Base-by-base conservation (phyloP, 2,888 invertebrate species). In the Eupeodes luniger region DNA sequence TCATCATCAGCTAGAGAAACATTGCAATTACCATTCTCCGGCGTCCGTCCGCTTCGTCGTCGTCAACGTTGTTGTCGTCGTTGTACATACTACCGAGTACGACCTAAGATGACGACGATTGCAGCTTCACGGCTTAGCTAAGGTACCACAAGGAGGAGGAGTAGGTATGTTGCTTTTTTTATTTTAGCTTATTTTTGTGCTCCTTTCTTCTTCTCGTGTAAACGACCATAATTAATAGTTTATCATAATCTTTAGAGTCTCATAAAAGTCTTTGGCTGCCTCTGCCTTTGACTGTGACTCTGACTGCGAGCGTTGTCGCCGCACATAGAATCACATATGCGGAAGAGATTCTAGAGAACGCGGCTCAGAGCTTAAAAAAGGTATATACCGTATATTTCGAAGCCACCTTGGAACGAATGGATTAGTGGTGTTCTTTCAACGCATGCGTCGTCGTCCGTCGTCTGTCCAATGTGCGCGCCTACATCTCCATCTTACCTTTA, bases 211-310 rank as follows among this genome's bases (percentile, higher is more conserved):
- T 76, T 81, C 51, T 59, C 88, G 64, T 88, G 85, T 88, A 88
- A 88, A 85, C 81, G 85, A 85, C 85, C 81, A 78, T 88, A 88
- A 88, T 88, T 88, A 88, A 88, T 88, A 88, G 88, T 85, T 88
- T 88, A 88, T 88, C 88, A 85, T 88, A 88, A 88, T 88, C 85
- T 85, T 88, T 88, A 85, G 85, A 85, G 88, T 75, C 88, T 85
- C 85, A 88, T 88, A 88, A 88, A 88, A 84, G 81, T 75, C 77
- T 66, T 40, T 53, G 62, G 72, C 77, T 88, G 81, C 85, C 81
- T 83, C 59, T 27, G 27, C 27, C 27, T 27, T 27, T 27, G 27
- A 27, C 27, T 27, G 27, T 27, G 27, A 27, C 27, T 27, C 27
- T 72, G 87, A 40, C 40, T 40, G 40, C 67, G 87, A 80, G 72